A percentile compares a stretch with the other conserved stretches of the same genome.
These are phyloP conservation scores for Tapirus indicus DNA, from an alignment of 2,797 vertebrate genomes.

Conservation along the genomic window DNA sequence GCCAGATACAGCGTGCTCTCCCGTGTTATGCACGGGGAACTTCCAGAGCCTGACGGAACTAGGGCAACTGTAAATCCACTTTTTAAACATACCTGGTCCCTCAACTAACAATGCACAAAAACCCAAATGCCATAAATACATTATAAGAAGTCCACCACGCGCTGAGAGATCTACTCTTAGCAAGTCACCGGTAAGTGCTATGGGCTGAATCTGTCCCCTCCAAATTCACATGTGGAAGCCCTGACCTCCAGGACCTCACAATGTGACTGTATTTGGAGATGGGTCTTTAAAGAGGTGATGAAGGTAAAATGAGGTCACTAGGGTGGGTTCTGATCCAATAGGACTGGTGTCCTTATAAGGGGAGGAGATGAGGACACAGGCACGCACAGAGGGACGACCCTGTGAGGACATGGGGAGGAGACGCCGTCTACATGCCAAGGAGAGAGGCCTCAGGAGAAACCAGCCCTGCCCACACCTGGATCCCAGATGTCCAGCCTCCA, in stretches of 20 bases:
- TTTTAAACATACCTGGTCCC: neutral
- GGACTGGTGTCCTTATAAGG: neutral
- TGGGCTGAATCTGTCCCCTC: accelerated
- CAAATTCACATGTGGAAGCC: neutral
- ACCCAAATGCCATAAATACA: accelerated
- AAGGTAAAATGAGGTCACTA: neutral
- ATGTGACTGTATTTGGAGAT: no score
- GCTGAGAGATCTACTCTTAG: accelerated
- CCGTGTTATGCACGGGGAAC: accelerated
- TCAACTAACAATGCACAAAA: accelerated
- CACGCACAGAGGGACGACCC: accelerated
- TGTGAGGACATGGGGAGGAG: neutral
- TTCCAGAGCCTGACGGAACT: neutral
- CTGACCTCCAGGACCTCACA: no score
- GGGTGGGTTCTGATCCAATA: no score
- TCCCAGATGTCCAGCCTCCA: neutral
- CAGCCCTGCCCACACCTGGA: neutral
- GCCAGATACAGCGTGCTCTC: accelerated
- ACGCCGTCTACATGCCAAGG: neutral
- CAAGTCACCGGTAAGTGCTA: no score
- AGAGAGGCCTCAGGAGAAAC: neutral
- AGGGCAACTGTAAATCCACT: accelerated
- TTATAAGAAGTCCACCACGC: no score
- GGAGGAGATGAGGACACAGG: neutral
- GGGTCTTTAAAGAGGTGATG: neutral